These are phyloP conservation scores for Origma solitaria DNA, from an alignment of 2,113 vertebrate genomes.

Conservation along the genomic window DNA sequence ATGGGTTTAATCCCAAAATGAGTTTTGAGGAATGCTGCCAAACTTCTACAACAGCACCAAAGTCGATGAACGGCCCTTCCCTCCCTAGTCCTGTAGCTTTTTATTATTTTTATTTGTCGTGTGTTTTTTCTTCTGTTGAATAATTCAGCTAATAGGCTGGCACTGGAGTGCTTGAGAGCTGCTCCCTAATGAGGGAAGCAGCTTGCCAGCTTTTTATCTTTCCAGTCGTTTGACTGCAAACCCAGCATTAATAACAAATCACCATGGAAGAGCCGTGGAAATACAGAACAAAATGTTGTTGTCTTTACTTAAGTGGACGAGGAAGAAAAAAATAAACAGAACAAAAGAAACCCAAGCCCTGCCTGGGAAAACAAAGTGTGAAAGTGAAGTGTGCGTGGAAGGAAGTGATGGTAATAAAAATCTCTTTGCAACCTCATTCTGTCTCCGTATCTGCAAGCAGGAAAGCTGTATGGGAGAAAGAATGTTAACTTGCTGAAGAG, in stretches of 20 bases:
- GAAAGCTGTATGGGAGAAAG: neutral
- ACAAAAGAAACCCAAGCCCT: neutral
- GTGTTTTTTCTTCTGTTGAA: constrained; percentile 24
- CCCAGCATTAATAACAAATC: constrained; percentile 20
- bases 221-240: neutral
- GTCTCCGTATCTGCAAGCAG: neutral
- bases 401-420: neutral
- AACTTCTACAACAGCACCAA: neutral
- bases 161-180: neutral
- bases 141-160: constrained; percentile 47
- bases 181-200: constrained; percentile 45
- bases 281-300: constrained; percentile 6
- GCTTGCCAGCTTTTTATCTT: constrained; percentile 41
- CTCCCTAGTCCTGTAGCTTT: neutral
- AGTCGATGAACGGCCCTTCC: neutral
- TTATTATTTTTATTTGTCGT: neutral
- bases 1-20: neutral
- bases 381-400: neutral
- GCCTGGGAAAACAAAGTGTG: neutral
- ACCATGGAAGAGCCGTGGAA: neutral
- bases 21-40: constrained; percentile 7
- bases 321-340: neutral
- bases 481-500: neutral
- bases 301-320: neutral
- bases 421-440: neutral